Percentiles rank a stretch among this genome's conserved stretches.
phyloP scores from a whole-genome alignment of 1,140 invertebrate genomes.

The Drosophila biarmipes region DNA sequence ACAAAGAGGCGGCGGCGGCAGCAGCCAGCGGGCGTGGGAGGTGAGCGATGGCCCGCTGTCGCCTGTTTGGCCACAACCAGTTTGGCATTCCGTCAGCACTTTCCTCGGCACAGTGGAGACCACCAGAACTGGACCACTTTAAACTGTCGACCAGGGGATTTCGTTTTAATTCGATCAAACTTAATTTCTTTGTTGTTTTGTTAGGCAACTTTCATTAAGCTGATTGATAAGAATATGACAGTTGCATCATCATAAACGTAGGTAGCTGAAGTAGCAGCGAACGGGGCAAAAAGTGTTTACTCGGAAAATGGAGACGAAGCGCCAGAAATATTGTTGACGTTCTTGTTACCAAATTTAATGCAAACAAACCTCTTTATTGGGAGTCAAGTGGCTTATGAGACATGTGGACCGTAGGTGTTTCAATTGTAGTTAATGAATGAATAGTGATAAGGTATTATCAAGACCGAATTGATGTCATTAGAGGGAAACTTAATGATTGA shows the following conservation, averaged over 20 bases:
- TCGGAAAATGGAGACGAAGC: background rate
- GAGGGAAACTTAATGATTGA: too few species aligned
- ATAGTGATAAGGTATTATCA: too few species aligned
- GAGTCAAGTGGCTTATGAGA: background rate
- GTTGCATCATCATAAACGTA: background rate
- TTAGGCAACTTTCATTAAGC: background rate
- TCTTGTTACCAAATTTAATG: background rate
- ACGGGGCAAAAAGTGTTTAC: background rate
- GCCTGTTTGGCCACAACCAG: constrained; percentile 22
- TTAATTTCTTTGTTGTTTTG: background rate
- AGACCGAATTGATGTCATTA: too few species aligned
- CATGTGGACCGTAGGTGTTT: too few species aligned
- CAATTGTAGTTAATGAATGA: too few species aligned
- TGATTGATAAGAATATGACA: constrained; percentile 2
- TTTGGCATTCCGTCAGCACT: constrained; percentile 36
- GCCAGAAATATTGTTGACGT: background rate
- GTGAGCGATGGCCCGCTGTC: constrained; percentile 13
- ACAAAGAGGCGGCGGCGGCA: constrained; percentile 22
- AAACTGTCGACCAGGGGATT: background rate
- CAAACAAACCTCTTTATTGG: background rate
- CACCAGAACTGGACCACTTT: constrained; percentile 6
- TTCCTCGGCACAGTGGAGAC: constrained; percentile 36
- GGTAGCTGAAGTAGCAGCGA: background rate
- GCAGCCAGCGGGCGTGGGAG: constrained; percentile 42
- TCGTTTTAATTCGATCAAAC: background rate